A percentile compares a stretch with the other conserved stretches of the same genome.
Evolutionary conservation across 2,888 invertebrate species (phyloP).

Genomic region (Meganola albula): DNA sequence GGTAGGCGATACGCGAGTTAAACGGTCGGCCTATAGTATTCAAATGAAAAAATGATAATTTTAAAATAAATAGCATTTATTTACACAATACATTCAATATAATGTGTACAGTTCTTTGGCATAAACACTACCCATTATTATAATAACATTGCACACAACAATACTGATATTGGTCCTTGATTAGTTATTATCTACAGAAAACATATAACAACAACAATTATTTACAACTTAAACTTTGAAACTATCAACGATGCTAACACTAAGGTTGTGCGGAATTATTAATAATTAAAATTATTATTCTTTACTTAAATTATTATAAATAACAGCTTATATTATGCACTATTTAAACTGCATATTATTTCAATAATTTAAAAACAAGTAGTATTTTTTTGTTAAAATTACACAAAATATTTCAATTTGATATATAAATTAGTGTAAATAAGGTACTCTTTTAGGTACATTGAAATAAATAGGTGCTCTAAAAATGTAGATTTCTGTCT

Average conservation of each 20-base stretch:
- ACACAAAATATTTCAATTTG: too few species aligned
- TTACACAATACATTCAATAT: slow-evolving; percentile 53
- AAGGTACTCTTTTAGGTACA: too few species aligned
- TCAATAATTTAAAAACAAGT: too few species aligned
- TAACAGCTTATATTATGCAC: too few species aligned
- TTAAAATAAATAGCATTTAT: slow-evolving; percentile 44
- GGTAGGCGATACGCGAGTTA: background rate
- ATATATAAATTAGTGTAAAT: too few species aligned
- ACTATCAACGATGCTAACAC: slow-evolving; percentile 40
- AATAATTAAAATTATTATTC: slow-evolving; percentile 10
- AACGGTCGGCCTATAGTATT: background rate
- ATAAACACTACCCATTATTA: slow-evolving; percentile 61
- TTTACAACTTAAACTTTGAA: slow-evolving; percentile 41
- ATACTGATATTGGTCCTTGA: slow-evolving; percentile 48
- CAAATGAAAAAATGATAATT: slow-evolving; percentile 6
- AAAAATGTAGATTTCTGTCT: too few species aligned
- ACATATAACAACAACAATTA: slow-evolving; percentile 43
- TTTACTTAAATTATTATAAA: too few species aligned
- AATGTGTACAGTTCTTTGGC: slow-evolving; percentile 71
- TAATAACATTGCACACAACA: slow-evolving; percentile 66
- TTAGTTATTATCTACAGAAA: slow-evolving; percentile 38
- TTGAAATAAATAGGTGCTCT: too few species aligned
- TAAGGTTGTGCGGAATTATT: too few species aligned
- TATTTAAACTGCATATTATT: too few species aligned
- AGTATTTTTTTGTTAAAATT: too few species aligned